Evolutionary conservation across 2,113 vertebrate genomes (phyloP), one percentile per base, ranked within the genome.

Genomic region (Tor tambroides): DNA sequence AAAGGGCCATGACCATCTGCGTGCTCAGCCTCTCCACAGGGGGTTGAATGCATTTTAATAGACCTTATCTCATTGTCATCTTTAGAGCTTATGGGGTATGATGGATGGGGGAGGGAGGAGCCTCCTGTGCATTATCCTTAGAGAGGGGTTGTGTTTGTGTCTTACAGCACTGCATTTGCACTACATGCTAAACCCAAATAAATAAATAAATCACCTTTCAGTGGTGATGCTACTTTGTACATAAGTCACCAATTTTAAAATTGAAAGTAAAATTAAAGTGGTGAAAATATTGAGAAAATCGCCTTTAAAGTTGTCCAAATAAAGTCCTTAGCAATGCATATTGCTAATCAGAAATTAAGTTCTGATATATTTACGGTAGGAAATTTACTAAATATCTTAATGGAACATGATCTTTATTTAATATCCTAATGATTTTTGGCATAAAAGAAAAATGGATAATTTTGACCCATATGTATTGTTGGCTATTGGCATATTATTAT

Each of bases 1-100:
- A 86, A 89, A 79, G 80, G 81, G 83, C 83, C 83, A 85, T 83
- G 90, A 71, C 92, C 94, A 95, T 95, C 92, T 95, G 94, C 92
- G 92, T 85, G 72, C 86, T 89, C 17, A 72, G 83, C 79, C 83
- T 78, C 89, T 84, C 91, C 80, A 91, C 87, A 87, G 93, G 92
- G 88, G 87, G 81, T 84, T 88, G 89, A 88, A 90, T 88, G 88
- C 91, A 93, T 88, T 91, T 91, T 87, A 88, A 90, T 78, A 91
- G 87, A 89, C 83, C 82, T 85, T 81, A 88, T 89, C 87, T 89
- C 75, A 89, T 79, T 90, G 89, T 81, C 84, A 65, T 87, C 88
- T 87, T 87, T 77, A 90, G 90, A 87, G 86, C 75, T 90, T 35
- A 82, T 54, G n/a, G 78, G 49, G 9, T 69, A 69, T 77, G 65